Percentiles rank a stretch among this genome's conserved stretches.
These are phyloP conservation scores for Drosophila micromelanica DNA, from an alignment of 1,140 invertebrate species.

Conservation along the genomic window DNA sequence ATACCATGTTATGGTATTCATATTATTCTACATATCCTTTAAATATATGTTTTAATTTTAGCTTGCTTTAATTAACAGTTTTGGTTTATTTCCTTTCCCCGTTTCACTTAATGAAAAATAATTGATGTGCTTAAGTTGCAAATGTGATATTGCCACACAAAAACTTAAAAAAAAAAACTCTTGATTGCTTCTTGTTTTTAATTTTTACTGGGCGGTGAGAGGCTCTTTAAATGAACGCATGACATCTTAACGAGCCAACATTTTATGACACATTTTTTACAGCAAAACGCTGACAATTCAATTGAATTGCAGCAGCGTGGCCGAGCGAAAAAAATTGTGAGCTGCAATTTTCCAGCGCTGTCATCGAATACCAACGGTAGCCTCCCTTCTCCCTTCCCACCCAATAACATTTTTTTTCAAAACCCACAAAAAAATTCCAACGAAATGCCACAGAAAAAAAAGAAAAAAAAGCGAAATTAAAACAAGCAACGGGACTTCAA, in stretches of 20 bases:
- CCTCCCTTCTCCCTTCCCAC: neutral
- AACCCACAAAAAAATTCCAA: conserved; percentile 13
- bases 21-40: too few relatives aligned
- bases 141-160: too few relatives aligned
- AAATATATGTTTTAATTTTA: neutral
- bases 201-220: neutral
- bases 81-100: neutral
- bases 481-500: conserved; percentile 45
- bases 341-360: conserved; percentile 57
- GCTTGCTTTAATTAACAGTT: neutral
- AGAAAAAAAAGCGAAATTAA: conserved; percentile 70
- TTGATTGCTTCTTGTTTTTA: conserved; percentile 3
- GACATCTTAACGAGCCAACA: conserved; percentile 26
- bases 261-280: conserved; percentile 55
- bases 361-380: conserved; percentile 42
- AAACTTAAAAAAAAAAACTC: neutral
- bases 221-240: conserved; percentile 25
- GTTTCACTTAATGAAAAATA: neutral
- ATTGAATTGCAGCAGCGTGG: conserved; percentile 58
- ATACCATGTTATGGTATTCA: too few relatives aligned
- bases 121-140: neutral
- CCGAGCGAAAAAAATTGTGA: conserved; percentile 14
- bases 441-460: conserved; percentile 38
- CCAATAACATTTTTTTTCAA: neutral
- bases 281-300: conserved; percentile 75